A percentile compares a stretch with the other conserved stretches of the same genome.
phyloP scores from a whole-genome alignment of 1,140 invertebrate species.

The Probaryconus sp. region DNA sequence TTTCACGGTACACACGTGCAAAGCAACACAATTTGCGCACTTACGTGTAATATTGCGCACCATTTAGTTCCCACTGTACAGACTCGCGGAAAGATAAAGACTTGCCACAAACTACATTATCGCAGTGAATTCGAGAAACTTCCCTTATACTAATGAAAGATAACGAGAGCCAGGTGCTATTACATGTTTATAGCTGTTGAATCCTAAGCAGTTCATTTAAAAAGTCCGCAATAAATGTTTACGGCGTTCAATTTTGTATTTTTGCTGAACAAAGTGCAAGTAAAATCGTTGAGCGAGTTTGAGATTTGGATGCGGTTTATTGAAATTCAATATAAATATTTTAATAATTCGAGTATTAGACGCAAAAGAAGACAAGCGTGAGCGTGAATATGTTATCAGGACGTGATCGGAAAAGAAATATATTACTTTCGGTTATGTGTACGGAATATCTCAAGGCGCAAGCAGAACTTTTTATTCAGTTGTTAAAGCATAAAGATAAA shows the following conservation, averaged over 20 bases:
- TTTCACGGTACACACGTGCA: slow-evolving; percentile 23
- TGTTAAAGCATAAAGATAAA: slow-evolving; percentile 14
- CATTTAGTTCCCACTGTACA: slow-evolving; percentile 58
- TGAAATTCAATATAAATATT: slow-evolving; percentile 47
- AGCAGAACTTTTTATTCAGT: slow-evolving; percentile 11
- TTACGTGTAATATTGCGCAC: slow-evolving; percentile 53
- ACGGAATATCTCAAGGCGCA: slow-evolving; percentile 24
- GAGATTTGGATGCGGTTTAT: slow-evolving; percentile 39
- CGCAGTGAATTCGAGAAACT: slow-evolving; percentile 52
- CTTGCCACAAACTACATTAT: slow-evolving; percentile 58
- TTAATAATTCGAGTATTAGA: slow-evolving; percentile 47
- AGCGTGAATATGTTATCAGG: slow-evolving; percentile 31
- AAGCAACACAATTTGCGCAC: slow-evolving; percentile 39
- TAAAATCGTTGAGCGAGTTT: slow-evolving; percentile 6
- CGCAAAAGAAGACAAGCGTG: slow-evolving; percentile 33
- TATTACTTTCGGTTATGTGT: slow-evolving; percentile 19
- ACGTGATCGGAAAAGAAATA: slow-evolving; percentile 46
- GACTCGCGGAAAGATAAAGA: slow-evolving; percentile 53
- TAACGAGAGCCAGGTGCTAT: slow-evolving; percentile 49
- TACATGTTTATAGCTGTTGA: slow-evolving; percentile 33
- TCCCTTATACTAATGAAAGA: slow-evolving; percentile 54
- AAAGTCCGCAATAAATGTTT: slow-evolving; percentile 41
- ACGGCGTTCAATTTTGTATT: slow-evolving; percentile 13
- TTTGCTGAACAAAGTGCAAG: slow-evolving; percentile 3
- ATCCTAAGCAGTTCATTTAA: slow-evolving; percentile 36